Evolutionary conservation across 2,113 vertebrate species (phyloP).

Genomic region (Malurus elegans): DNA sequence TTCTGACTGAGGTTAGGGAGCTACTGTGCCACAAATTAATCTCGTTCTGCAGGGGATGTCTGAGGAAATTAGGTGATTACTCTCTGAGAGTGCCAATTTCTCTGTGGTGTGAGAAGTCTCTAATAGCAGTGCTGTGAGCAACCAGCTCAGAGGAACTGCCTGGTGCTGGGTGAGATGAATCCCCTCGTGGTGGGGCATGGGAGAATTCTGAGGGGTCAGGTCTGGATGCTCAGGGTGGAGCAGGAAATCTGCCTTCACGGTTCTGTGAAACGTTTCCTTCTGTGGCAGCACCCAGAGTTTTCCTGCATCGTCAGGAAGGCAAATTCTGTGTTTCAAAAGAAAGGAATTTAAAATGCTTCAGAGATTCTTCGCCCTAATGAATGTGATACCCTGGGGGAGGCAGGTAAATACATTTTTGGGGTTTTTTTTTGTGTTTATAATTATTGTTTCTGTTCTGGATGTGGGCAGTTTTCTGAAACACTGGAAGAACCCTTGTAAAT

Average conservation of each 20-base stretch:
- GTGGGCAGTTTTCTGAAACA: background rate
- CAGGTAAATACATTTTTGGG: background rate
- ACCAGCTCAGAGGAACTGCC: background rate
- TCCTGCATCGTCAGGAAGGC: background rate
- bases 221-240: background rate
- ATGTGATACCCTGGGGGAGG: accelerated
- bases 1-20: slow-evolving; percentile 26
- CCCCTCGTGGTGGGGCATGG: accelerated
- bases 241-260: background rate
- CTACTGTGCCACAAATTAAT: slow-evolving; percentile 36
- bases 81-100: background rate
- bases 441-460: background rate
- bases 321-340: background rate
- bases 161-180: background rate
- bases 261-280: background rate
- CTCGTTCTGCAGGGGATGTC: background rate
- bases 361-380: background rate
- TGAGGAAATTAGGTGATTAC: slow-evolving; percentile 29
- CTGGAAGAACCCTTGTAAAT: background rate
- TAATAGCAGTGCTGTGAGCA: background rate
- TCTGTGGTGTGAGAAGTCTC: background rate
- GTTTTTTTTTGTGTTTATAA: background rate
- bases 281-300: background rate
- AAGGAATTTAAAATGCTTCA: background rate
- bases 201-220: background rate